Percentiles rank a stretch among this genome's conserved stretches.
Conservation (phyloP, 2,888 invertebrate genomes). For the Pachymerium ferrugineum region DNA sequence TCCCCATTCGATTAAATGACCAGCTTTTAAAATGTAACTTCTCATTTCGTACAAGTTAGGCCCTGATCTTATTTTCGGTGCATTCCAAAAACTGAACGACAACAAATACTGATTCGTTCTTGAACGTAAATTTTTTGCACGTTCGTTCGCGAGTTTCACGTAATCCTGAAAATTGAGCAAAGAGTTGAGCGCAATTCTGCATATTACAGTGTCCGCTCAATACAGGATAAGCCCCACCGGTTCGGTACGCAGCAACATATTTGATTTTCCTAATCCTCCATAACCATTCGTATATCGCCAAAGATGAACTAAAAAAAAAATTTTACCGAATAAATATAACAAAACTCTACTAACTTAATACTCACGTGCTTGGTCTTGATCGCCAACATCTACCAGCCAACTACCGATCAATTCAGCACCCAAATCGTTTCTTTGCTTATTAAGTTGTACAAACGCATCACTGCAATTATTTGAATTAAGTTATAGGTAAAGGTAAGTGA, state of each 20-base stretch:
- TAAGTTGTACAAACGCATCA: conserved; percentile 42
- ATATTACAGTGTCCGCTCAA: background rate
- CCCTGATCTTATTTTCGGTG: conserved; percentile 64
- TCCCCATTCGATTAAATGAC: conserved; percentile 99
- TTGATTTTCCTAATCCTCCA: conserved; percentile 73
- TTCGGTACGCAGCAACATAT: conserved; percentile 62
- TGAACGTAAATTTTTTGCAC: conserved; percentile 71
- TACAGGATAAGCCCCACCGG: conserved; percentile 56
- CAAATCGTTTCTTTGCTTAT: conserved; percentile 51
- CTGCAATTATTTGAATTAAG: conserved; percentile 38
- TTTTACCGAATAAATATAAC: background rate
- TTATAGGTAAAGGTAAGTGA: conserved; percentile 17
- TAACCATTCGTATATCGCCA: conserved; percentile 95
- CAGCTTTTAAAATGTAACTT: conserved; percentile 79
- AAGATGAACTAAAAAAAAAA: conserved; percentile 63
- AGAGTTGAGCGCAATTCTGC: background rate
- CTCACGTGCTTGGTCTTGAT: conserved; percentile 79
- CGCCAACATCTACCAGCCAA: conserved; percentile 93
- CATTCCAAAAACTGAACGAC: conserved; percentile 94
- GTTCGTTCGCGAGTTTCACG: conserved; percentile 62
- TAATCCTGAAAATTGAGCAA: conserved; percentile 32
- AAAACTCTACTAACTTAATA: conserved; percentile 23
- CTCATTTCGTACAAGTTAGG: conserved; percentile 91
- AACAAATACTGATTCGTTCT: conserved; percentile 88
- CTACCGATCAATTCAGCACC: conserved; percentile 86